Conservation (phyloP, 2,888 invertebrate genomes). For the Dolichomitus sp. region DNA sequence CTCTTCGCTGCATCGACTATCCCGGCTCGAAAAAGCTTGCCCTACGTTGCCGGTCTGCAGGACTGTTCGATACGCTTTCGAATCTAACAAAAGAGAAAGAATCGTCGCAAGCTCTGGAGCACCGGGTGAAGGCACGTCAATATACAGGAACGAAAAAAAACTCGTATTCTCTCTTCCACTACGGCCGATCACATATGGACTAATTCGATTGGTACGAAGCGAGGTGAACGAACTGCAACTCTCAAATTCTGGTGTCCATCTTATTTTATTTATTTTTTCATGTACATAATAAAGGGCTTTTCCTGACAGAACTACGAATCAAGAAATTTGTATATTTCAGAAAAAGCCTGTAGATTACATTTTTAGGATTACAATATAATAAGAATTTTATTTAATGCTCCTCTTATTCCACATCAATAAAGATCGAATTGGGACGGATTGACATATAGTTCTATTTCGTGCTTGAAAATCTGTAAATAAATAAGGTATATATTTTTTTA, state of each 20-base stretch:
- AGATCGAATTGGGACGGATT: too few relatives aligned
- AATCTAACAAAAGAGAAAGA: constrained; percentile 18
- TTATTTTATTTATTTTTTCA: neutral
- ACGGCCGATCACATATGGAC: constrained; percentile 38
- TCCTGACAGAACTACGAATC: neutral
- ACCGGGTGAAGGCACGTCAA: neutral
- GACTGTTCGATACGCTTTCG: constrained; percentile 41
- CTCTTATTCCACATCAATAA: too few relatives aligned
- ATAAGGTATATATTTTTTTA: too few relatives aligned
- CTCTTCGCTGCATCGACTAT: constrained; percentile 1
- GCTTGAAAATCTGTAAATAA: too few relatives aligned
- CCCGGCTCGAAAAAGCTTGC: constrained; percentile 41
- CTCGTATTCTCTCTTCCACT: constrained; percentile 2
- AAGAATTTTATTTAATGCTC: too few relatives aligned
- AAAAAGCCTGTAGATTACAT: neutral
- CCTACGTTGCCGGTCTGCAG: constrained; percentile 30
- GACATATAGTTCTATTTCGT: too few relatives aligned
- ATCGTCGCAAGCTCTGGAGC: neutral
- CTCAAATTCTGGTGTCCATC: neutral
- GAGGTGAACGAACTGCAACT: neutral
- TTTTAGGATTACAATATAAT: too few relatives aligned
- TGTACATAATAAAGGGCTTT: neutral
- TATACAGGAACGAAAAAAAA: constrained; percentile 12
- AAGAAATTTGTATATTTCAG: neutral
- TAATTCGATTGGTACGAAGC: constrained; percentile 40